phyloP scores from a whole-genome alignment of 1,140 invertebrate species.

The Oreohelix idahoensis region DNA sequence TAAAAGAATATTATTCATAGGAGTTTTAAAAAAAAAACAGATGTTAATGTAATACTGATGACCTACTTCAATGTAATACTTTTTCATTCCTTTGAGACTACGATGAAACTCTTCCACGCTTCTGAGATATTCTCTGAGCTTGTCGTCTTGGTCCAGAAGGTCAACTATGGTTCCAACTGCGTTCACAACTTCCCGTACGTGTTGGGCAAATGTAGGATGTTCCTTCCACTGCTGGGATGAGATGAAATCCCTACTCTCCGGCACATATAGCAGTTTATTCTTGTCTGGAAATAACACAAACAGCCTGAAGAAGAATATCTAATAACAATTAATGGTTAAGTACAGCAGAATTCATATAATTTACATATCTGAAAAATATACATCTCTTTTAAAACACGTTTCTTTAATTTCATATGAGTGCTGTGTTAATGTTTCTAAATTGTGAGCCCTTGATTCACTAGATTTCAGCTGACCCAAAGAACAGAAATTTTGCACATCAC shows the following conservation, averaged over 20 bases:
- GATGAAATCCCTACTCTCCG: not conserved
- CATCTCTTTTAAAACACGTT: too few relatives aligned
- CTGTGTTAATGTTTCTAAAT: too few relatives aligned
- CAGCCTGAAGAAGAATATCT: not conserved
- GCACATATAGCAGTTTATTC: not conserved
- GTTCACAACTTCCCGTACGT: not conserved
- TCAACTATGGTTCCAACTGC: not conserved
- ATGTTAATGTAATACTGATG: too few relatives aligned
- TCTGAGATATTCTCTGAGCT: not conserved
- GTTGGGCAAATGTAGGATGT: not conserved
- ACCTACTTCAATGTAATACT: not conserved
- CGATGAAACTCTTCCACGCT: not conserved
- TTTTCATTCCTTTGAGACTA: constrained; percentile 14
- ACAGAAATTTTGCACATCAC: too few relatives aligned
- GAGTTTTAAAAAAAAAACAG: too few relatives aligned
- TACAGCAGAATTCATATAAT: too few relatives aligned
- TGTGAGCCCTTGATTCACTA: too few relatives aligned
- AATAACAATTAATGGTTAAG: not conserved
- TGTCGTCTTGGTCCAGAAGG: not conserved
- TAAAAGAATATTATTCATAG: too few relatives aligned
- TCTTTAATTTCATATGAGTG: too few relatives aligned
- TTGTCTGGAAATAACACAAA: not conserved
- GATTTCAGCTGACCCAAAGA: too few relatives aligned
- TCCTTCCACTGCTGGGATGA: not conserved
- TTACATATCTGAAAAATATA: too few relatives aligned